Percentiles rank a stretch among this genome's conserved stretches.
These are phyloP conservation scores for Pantherophis guttatus DNA, from an alignment of 2,113 vertebrate genomes.

Conservation along the genomic window DNA sequence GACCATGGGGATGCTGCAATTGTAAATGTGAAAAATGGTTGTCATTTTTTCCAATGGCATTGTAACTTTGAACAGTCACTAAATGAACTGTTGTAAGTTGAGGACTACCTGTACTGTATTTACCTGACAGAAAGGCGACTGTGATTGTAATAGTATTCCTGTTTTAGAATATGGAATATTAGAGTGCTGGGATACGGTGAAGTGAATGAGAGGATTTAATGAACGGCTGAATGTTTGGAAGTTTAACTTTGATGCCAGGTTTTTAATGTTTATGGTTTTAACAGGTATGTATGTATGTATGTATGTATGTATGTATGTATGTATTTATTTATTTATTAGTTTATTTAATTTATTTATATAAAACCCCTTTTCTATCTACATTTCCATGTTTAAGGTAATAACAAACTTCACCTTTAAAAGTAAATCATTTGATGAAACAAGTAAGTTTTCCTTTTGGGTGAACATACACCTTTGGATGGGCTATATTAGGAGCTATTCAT, in stretches of 20 bases:
- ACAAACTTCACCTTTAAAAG: neutral
- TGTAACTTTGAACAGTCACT: too few relatives aligned
- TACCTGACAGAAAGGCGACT: neutral
- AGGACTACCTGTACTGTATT: neutral
- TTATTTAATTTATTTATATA: neutral
- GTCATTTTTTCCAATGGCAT: too few relatives aligned
- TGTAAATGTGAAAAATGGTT: too few relatives aligned
- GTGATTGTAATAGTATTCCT: neutral
- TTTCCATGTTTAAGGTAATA: neutral
- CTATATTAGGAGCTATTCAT: neutral
- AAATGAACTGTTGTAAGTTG: too few relatives aligned
- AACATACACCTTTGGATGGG: neutral
- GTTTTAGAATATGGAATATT: neutral
- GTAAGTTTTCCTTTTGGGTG: neutral
- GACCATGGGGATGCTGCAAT: too few relatives aligned
- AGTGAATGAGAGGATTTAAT: neutral
- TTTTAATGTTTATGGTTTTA: neutral
- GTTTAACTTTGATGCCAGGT: neutral
- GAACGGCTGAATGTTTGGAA: neutral
- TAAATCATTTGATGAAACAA: neutral
- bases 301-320: too few relatives aligned
- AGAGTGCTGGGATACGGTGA: neutral
- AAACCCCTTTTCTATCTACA: neutral
- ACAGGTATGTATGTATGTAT: too few relatives aligned
- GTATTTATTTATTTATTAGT: too few relatives aligned